Conservation (phyloP, 2,888 invertebrate species). For the Acrobasis suavella region DNA sequence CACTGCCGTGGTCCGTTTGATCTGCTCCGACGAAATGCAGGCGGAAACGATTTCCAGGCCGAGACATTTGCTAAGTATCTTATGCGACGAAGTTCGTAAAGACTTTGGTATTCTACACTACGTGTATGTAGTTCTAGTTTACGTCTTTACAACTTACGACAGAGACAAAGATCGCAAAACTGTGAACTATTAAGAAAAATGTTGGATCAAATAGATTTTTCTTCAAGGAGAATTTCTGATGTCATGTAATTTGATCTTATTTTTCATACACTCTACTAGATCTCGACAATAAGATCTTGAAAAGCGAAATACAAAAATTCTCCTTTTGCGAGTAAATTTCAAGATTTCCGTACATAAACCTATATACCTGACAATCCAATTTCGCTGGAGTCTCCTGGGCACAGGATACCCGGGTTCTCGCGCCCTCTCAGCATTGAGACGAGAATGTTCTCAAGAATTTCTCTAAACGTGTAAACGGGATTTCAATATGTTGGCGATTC, state of each 20-base stretch:
- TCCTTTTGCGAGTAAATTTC: not conserved
- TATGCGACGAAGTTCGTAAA: too few relatives aligned
- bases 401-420: conserved; percentile 19
- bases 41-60: not conserved
- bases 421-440: conserved; percentile 9
- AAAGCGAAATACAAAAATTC: not conserved
- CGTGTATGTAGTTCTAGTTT: too few relatives aligned
- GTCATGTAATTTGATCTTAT: not conserved
- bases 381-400: conserved; percentile 29
- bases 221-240: too few relatives aligned
- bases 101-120: too few relatives aligned
- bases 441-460: conserved; percentile 9
- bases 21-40: not conserved
- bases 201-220: too few relatives aligned
- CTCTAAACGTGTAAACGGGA: conserved; percentile 14
- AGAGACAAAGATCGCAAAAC: too few relatives aligned
- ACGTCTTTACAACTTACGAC: too few relatives aligned
- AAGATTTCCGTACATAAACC: not conserved
- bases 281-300: not conserved
- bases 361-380: conserved; percentile 33
- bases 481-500: conserved; percentile 19
- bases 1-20: not conserved
- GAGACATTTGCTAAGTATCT: too few relatives aligned
- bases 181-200: too few relatives aligned
- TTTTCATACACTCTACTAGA: not conserved